Conservation (phyloP, 2,113 vertebrate genomes). For the Scortum barcoo region DNA sequence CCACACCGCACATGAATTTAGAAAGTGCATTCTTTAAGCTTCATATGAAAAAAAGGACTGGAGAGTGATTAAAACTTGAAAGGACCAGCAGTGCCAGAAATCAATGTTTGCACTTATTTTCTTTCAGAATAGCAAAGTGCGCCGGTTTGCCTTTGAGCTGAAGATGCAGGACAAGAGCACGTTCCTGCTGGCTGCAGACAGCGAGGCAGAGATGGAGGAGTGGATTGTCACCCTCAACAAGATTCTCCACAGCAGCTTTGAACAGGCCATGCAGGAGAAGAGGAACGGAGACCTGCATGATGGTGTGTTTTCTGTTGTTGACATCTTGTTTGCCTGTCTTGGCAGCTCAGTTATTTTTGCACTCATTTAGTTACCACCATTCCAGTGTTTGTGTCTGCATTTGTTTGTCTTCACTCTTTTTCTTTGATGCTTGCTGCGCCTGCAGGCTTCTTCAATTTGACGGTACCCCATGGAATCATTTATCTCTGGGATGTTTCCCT, state of each 20-base stretch:
- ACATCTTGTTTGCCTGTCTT: not conserved
- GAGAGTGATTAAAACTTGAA: not conserved
- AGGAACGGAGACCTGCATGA: conserved; percentile 94
- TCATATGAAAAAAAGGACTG: not conserved
- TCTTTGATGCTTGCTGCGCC: not conserved
- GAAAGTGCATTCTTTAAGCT: not conserved
- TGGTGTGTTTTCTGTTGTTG: conserved; percentile 78
- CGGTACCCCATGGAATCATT: conserved; percentile 9
- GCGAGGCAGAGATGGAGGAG: conserved; percentile 96
- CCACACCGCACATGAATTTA: not conserved
- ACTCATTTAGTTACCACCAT: not conserved
- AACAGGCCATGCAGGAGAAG: conserved; percentile 96
- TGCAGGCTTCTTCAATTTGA: not conserved
- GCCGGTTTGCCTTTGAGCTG: conserved; percentile 96
- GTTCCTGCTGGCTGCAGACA: conserved; percentile 95
- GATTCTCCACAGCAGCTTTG: conserved; percentile 97
- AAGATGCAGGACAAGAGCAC: conserved; percentile 99
- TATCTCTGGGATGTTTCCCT: not conserved
- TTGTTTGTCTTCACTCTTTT: conserved; percentile 8
- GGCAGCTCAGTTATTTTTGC: conserved; percentile 5
- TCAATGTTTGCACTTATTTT: not conserved
- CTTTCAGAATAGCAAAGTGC: conserved; percentile 93
- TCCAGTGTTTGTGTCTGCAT: not conserved
- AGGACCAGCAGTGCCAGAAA: not conserved
- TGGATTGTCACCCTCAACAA: conserved; percentile 95